phyloP scores from a whole-genome alignment of 2,113 vertebrate species.

The Antechinus stuartii region DNA sequence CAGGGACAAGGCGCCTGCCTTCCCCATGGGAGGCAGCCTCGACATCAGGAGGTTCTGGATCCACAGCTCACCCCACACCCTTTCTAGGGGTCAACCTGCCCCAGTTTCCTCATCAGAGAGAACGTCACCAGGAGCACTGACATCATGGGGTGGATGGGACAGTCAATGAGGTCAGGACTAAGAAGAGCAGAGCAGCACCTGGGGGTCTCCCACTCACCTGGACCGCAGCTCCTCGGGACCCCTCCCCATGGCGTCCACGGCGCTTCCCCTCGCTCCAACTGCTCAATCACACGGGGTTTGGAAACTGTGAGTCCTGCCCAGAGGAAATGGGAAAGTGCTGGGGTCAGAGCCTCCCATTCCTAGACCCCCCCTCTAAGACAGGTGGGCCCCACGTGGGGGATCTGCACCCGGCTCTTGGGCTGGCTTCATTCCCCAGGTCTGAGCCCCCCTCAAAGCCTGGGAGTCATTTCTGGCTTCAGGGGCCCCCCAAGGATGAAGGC shows the following conservation, averaged over 20 bases:
- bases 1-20: conserved; percentile 66
- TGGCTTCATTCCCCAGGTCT: not conserved
- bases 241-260: not conserved
- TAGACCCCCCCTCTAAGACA: not conserved
- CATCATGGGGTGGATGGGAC: not conserved
- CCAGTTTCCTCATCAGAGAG: not conserved
- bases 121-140: not conserved
- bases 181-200: not conserved
- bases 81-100: not conserved
- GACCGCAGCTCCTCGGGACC: not conserved
- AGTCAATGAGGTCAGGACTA: not conserved
- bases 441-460: too few relatives aligned
- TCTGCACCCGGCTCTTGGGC: too few relatives aligned
- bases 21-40: conserved; percentile 58
- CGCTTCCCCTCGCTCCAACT: not conserved
- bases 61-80: not conserved
- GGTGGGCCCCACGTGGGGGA: too few relatives aligned
- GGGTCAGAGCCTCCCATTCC: not conserved
- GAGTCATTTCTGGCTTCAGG: not conserved
- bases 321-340: not conserved
- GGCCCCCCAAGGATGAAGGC: too few relatives aligned
- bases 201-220: not conserved
- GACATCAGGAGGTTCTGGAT: not conserved
- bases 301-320: not conserved
- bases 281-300: not conserved